Base-by-base conservation (phyloP, 2,888 invertebrate species). In the Panorpa germanica region DNA sequence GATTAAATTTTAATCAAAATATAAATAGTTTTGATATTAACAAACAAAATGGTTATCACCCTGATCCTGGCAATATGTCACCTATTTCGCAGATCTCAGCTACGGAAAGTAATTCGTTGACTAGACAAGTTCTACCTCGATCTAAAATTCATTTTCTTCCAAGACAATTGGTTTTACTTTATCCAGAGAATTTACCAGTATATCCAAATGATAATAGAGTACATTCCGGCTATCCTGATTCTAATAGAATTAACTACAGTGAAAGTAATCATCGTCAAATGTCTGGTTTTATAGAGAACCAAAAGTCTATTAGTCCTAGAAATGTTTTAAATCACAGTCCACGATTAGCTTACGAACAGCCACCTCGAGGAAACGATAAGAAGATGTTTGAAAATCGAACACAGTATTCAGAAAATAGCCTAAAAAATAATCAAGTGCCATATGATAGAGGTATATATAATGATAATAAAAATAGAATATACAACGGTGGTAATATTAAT, bases 301-400 rank as follows among this genome's bases (percentile, higher is more conserved):
- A 38, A 4, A 38, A 38, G 27, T 55, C 57, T 16, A 46, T 49
- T 0, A 59, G 54, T 38, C 56, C 59, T 1, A 45, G 58, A 25
- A 61, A 55, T 29, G 50, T 57, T 0, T 34, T 53, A 2, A 55
- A 50, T 24, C 52, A 43, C 29, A 59, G 56, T 33, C 55, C 59
- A 1, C 50, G 57, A 20, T 55, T 45, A 16, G 34, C 31, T 17
- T 61, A 58, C 27, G 42, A 42, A 15, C 40, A 41, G 28, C 36
- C 34, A 30, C 38, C 39, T 30, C 39, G 41, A n/a, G 42, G 40
- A 22, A n/a, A n/a, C n/a, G n/a, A n/a, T n/a, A n/a, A n/a, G n/a
- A n/a, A n/a, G n/a, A n/a, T n/a, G n/a, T n/a, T n/a, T n/a, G n/a
- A n/a, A n/a, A n/a, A n/a, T n/a, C n/a, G n/a, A n/a, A n/a, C n/a